A percentile compares a stretch with the other conserved stretches of the same genome.
Conservation (phyloP, 2,113 vertebrate genomes). For the Malurus cyaneus region DNA sequence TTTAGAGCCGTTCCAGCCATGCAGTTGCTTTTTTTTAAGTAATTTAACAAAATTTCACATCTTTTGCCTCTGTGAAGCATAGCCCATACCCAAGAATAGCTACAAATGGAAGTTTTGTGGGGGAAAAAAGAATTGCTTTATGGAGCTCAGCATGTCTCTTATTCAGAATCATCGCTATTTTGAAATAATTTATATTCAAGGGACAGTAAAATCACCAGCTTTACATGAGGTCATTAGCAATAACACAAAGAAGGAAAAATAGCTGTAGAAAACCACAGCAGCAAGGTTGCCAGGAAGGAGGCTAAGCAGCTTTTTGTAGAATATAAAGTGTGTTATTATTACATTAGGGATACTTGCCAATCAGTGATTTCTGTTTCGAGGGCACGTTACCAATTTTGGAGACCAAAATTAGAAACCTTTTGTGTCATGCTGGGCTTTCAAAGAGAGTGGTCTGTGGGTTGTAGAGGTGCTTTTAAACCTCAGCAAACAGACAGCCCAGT, state of each 20-base stretch:
- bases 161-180: conserved; percentile 1
- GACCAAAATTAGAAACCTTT: background rate
- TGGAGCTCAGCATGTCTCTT: background rate
- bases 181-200: background rate
- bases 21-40: background rate
- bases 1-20: background rate
- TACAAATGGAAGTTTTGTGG: background rate
- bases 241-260: conserved; percentile 36
- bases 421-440: background rate
- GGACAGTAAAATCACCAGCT: background rate
- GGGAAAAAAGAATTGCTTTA: background rate
- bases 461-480: background rate
- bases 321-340: background rate
- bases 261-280: conserved; percentile 27
- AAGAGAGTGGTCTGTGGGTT: background rate
- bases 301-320: conserved; percentile 9
- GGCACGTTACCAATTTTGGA: background rate
- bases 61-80: background rate
- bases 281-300: background rate
- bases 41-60: background rate
- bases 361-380: background rate
- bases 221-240: background rate
- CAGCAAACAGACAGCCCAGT: background rate
- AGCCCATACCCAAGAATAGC: background rate
- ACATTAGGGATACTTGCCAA: background rate